Conservation (phyloP, 2,797 vertebrate genomes). For the Dallia pectoralis region DNA sequence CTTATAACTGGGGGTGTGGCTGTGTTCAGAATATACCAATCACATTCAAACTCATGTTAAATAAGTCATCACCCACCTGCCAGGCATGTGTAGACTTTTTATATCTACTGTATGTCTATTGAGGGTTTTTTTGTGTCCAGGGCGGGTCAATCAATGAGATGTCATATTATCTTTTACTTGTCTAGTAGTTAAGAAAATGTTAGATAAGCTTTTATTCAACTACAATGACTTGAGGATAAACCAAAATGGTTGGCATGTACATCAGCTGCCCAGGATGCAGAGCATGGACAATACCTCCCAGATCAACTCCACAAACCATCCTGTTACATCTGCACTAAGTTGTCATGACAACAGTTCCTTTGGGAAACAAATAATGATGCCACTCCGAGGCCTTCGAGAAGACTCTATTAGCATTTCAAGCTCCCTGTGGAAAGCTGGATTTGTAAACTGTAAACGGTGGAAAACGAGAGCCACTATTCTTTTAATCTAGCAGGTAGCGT, state of each 20-base stretch:
- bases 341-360: conserved; percentile 62
- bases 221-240: background rate
- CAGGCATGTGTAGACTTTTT: no score
- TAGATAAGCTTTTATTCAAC: background rate
- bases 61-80: no score
- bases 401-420: background rate
- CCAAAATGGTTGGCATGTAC: background rate
- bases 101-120: no score
- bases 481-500: background rate
- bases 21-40: no score
- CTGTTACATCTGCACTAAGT: conserved; percentile 45
- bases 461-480: background rate
- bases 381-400: background rate
- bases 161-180: no score
- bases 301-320: conserved; percentile 11
- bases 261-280: background rate
- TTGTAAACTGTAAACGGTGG: background rate
- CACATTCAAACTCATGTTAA: no score
- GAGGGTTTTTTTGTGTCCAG: no score
- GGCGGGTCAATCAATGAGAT: no score
- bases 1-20: no score
- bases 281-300: background rate
- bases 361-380: conserved; percentile 37
- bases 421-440: background rate
- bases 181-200: no score